Base-by-base conservation (phyloP, 2,113 vertebrate genomes). In the Calidris pygmaea region DNA sequence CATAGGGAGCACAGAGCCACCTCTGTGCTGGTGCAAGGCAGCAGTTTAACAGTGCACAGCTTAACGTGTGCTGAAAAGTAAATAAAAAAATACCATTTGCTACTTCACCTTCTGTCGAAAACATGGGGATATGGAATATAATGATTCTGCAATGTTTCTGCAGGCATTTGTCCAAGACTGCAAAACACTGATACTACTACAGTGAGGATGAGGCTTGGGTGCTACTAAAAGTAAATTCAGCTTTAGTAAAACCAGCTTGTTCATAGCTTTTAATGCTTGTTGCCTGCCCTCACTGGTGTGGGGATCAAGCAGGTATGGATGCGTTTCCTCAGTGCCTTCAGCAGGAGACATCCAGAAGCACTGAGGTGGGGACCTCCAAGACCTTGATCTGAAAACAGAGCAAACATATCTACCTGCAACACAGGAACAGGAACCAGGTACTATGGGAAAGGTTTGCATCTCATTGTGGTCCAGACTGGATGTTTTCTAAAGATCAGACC, bases 111-210 rank as follows among this genome's bases (percentile, higher is more conserved):
- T 85, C n/a, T 66, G 55, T 17, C 60, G n/a, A 90, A 93, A 90
- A 80, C 32, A 26, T 35, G 67, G 10, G 15, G 63, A 93, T 24
- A 66, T 43, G 59, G 88, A 94, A 90, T 86, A 48, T 50, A 90
- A 76, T 60, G 55, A 80, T 91, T 43, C 68, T 29, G 30, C 80
- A 92, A 92, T 77, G 55, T 70, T 92, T 90, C 86, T 88, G 72
- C 55, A 77, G 83, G 63, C 67, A 76, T 93, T 90, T 95, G 45
- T 78, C 85, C 85, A 85, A 80, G 45, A 66, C 34, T 76, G 39
- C 45, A 60, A 70, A 89, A 35, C 88, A 83, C 21, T 4, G 3
- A 41, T 74, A 27, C 35, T 88, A 37, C 15, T 66, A 4, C 30
- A 60, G 19, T 58, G 59, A 96, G 30, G 26, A 59, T 93, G 74